Base-by-base conservation (phyloP, 1,140 invertebrate genomes). In the Bombus confusus region DNA sequence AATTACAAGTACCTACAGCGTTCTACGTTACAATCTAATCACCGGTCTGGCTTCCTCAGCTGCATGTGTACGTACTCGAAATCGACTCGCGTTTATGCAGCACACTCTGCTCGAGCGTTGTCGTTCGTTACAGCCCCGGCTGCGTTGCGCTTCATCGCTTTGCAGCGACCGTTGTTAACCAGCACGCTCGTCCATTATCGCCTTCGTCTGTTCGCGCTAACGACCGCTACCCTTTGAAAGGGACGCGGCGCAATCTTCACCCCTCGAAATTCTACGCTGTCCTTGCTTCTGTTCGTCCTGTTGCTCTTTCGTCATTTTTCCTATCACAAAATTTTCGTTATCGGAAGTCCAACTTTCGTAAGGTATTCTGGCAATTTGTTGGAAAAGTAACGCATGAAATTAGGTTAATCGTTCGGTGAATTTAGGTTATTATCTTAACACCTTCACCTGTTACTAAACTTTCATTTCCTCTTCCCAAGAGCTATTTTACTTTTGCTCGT, bases 171-270 rank as follows among this genome's bases (percentile, higher is more conserved):
- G 39, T 77, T 78, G 74, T 84, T 84, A 79, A 66, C n/a, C 43
- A 22, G 34, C 64, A 28, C 37, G 72, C 72, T 77, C 81, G 34
- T 83, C 81, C 81, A 77, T 83, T 83, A 83, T 12, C 62, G 34
- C n/a, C 47, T 52, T 77, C 43, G 47, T 71, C 13, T 59, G 34
- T 37, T 43, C 10, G 39, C 47, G 75, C 6, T 84, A 84, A 84
- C 82, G 37, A 78, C 64, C 81, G n/a, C 10, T 13, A 5, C 18
- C 28, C 74, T 47, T 57, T 77, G 39, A 76, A 83, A 83, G 64
- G 47, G 18, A 34, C 13, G 22, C 1, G 10, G 43, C 1, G 10
- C 81, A n/a, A 18, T 37, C 39, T 68, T 83, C 62, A 5, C 34
- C 62, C 81, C 39, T 39, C 18, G 34, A 83, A 43, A n/a, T 43